A percentile compares a stretch with the other conserved stretches of the same genome.
These are phyloP conservation scores for Bombycilla garrulus DNA, from an alignment of 2,113 vertebrate genomes.

Conservation along the genomic window DNA sequence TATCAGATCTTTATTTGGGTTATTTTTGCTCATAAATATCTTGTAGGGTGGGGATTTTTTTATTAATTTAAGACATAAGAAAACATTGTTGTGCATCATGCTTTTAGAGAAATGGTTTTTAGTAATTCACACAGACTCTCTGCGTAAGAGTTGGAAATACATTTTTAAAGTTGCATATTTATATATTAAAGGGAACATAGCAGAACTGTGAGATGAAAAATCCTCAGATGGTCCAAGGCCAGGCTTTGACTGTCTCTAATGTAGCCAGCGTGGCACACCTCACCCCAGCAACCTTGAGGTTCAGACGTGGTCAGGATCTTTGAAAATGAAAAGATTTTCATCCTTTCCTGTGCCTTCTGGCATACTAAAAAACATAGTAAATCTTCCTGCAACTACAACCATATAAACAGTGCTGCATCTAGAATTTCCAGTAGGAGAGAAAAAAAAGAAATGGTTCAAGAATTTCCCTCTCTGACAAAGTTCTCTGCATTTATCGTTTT, in stretches of 20 bases:
- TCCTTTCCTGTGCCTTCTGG: slow-evolving; percentile 11
- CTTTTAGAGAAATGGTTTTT: not conserved
- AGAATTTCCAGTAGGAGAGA: not conserved
- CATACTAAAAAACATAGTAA: not conserved
- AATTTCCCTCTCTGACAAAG: not conserved
- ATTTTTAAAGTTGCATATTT: not conserved
- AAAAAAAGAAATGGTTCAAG: not conserved
- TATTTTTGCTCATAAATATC: not conserved
- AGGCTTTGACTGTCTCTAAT: not conserved
- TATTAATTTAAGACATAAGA: not conserved
- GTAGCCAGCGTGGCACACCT: not conserved
- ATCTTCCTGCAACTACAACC: not conserved
- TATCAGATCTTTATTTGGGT: not conserved
- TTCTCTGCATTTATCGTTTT: not conserved
- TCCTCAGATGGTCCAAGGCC: not conserved
- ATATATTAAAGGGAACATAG: not conserved
- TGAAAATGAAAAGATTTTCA: not conserved
- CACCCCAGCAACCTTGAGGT: not conserved
- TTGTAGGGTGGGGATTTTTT: not conserved
- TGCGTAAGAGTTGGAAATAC: not conserved
- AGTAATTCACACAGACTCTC: not conserved
- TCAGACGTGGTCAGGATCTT: not conserved
- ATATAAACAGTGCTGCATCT: slow-evolving; percentile 9
- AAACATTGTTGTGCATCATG: not conserved
- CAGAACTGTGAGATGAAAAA: not conserved